Conservation (phyloP, 2,888 invertebrate genomes). For the Spilosoma lubricipeda region DNA sequence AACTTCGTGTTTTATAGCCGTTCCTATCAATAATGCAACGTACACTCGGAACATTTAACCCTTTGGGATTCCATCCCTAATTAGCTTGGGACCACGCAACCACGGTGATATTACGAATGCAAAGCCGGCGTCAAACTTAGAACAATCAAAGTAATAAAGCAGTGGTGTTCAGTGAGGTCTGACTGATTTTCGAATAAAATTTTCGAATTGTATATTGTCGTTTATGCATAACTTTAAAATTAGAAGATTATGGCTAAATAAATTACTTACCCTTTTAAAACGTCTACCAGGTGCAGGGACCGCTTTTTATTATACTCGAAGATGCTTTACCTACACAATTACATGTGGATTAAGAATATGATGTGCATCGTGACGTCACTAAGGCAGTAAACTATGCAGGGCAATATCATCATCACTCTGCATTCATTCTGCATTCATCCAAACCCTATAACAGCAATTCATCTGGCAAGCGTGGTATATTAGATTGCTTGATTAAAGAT, state of each 20-base stretch:
- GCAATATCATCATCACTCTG: no score
- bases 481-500: no score
- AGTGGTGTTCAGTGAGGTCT: background rate
- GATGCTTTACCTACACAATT: no score
- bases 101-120: conserved; percentile 58
- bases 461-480: no score
- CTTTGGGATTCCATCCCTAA: conserved; percentile 60
- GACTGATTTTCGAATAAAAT: background rate
- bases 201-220: background rate
- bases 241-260: background rate
- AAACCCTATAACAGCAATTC: no score
- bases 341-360: no score
- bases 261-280: background rate
- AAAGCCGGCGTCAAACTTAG: conserved; percentile 55
- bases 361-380: no score
- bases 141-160: conserved; percentile 52
- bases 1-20: conserved; percentile 38
- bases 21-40: conserved; percentile 66
- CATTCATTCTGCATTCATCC: no score
- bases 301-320: no score
- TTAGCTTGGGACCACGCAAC: conserved; percentile 56
- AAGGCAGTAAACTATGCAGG: no score
- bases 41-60: conserved; percentile 60
- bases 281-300: no score
- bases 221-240: background rate